Conservation (phyloP, 2,888 invertebrate species). For the Acanthoscelides obtectus region DNA sequence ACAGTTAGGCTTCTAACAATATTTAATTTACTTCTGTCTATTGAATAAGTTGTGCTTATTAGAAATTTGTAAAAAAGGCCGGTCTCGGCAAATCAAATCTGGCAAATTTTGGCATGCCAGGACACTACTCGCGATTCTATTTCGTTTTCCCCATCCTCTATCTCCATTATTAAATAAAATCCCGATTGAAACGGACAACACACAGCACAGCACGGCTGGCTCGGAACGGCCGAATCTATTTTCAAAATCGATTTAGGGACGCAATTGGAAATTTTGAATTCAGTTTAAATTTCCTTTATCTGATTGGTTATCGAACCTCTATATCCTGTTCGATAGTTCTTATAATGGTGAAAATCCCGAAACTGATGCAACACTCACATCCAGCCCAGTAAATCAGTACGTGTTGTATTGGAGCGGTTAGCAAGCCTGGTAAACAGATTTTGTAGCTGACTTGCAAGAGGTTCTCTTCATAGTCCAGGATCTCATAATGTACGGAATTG, state of each 20-base stretch:
- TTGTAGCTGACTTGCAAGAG: too few species aligned
- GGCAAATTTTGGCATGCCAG: conserved; percentile 10
- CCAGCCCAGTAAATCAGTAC: background rate
- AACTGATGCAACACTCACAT: background rate
- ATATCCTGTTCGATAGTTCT: conserved; percentile 8
- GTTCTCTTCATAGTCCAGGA: too few species aligned
- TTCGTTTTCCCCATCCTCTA: conserved; percentile 4
- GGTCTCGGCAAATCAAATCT: conserved; percentile 17
- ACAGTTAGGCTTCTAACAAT: too few species aligned
- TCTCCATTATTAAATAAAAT: conserved; percentile 18
- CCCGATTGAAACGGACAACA: conserved; percentile 15
- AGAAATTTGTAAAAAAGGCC: background rate
- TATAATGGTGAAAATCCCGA: background rate
- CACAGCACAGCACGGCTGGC: background rate
- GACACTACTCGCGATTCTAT: background rate
- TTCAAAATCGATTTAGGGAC: conserved; percentile 13
- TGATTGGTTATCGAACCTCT: conserved; percentile 27
- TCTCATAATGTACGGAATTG: too few species aligned
- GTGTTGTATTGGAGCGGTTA: background rate
- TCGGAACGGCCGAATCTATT: conserved; percentile 7
- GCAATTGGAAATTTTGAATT: conserved; percentile 20
- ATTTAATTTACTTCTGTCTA: too few species aligned
- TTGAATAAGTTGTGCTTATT: background rate
- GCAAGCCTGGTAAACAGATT: background rate
- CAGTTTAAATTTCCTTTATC: conserved; percentile 27